These are phyloP conservation scores for Drosophila lacicola DNA, from an alignment of 2,888 invertebrate genomes.

Conservation along the genomic window DNA sequence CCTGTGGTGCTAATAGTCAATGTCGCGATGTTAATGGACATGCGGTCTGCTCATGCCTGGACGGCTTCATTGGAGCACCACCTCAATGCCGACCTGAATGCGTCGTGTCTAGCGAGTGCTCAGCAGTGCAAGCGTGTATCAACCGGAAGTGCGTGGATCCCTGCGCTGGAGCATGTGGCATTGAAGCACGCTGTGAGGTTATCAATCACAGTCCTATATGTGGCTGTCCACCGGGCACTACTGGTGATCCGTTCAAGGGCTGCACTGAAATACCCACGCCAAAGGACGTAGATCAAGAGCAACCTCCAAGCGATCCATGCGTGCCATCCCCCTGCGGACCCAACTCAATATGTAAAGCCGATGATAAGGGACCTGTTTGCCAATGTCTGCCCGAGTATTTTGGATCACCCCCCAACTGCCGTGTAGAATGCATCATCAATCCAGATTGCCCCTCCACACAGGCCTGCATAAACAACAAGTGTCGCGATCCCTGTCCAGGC, in stretches of 20 bases:
- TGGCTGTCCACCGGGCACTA: slow-evolving; percentile 90
- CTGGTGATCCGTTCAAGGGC: slow-evolving; percentile 93
- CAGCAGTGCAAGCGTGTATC: slow-evolving; percentile 92
- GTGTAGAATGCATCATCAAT: slow-evolving; percentile 93
- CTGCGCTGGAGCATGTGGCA: slow-evolving; percentile 92
- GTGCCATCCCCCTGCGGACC: slow-evolving; percentile 91
- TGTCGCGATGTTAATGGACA: slow-evolving; percentile 90
- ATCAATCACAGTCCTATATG: slow-evolving; percentile 95
- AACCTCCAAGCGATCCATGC: slow-evolving; percentile 86
- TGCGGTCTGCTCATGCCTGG: slow-evolving; percentile 92
- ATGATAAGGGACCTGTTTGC: slow-evolving; percentile 91
- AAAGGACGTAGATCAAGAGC: slow-evolving; percentile 63
- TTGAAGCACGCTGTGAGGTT: slow-evolving; percentile 91
- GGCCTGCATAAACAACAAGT: slow-evolving; percentile 93
- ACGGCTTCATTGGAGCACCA: slow-evolving; percentile 91
- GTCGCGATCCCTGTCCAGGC: slow-evolving; percentile 91
- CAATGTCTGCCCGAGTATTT: slow-evolving; percentile 92
- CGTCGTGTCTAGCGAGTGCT: slow-evolving; percentile 92
- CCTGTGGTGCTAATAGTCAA: slow-evolving; percentile 91
- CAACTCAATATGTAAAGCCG: slow-evolving; percentile 93
- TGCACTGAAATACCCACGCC: slow-evolving; percentile 86
- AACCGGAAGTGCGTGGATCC: slow-evolving; percentile 93
- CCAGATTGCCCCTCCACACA: slow-evolving; percentile 92
- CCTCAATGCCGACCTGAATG: slow-evolving; percentile 95
- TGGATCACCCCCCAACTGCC: slow-evolving; percentile 92